Conservation (phyloP, 1,140 invertebrate species). For the Megathymus violae region DNA sequence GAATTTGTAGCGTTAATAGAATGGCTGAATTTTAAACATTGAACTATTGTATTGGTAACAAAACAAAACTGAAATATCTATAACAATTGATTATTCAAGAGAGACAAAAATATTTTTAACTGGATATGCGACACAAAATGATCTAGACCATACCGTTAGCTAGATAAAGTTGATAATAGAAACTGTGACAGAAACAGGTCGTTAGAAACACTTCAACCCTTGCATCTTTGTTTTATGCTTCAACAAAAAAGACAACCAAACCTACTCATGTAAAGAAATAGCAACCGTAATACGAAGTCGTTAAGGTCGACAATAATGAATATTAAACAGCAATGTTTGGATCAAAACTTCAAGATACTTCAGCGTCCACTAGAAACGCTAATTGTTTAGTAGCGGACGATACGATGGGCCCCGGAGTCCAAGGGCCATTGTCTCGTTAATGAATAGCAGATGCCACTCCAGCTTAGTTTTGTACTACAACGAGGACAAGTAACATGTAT, state of each 20-base stretch:
- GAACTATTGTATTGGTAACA: background rate
- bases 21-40: too few relatives aligned
- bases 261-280: background rate
- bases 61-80: background rate
- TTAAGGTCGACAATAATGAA: background rate
- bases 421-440: conserved; percentile 47
- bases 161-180: background rate
- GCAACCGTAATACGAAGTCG: background rate
- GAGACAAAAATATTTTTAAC: background rate
- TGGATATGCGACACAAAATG: background rate
- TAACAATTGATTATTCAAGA: background rate
- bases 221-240: background rate
- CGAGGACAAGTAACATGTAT: background rate
- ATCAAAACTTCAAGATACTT: conserved; percentile 6
- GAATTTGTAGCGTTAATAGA: too few relatives aligned
- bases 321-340: background rate
- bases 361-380: conserved; percentile 25
- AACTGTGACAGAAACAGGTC: background rate
- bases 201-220: background rate
- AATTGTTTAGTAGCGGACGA: conserved; percentile 51
- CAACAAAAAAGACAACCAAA: background rate
- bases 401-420: conserved; percentile 28
- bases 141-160: background rate
- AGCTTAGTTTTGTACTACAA: background rate
- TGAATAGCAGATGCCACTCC: conserved; percentile 49